phyloP scores from a whole-genome alignment of 2,113 vertebrate genomes.

The Peromyscus californicus region DNA sequence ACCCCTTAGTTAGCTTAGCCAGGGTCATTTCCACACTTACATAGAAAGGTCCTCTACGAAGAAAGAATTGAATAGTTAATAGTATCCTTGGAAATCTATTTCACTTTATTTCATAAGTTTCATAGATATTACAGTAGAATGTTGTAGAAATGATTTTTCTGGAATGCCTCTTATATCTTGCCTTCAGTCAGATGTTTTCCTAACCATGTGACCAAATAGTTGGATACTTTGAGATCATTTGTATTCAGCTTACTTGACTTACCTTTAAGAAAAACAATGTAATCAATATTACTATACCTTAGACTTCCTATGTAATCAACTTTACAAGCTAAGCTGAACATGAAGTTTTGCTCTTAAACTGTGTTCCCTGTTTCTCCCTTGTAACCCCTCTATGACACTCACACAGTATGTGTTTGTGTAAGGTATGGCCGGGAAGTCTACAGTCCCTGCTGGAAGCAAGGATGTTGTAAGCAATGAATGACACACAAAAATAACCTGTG shows the following conservation, averaged over 20 bases:
- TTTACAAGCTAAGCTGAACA: too few relatives aligned
- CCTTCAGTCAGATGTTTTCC: background rate
- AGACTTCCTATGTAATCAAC: background rate
- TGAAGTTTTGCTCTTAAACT: background rate
- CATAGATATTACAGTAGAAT: slow-evolving; percentile 1
- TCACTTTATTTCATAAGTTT: slow-evolving; percentile 9
- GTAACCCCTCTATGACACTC: background rate
- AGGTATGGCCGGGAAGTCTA: background rate
- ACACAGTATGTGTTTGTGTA: background rate
- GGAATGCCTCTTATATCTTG: background rate
- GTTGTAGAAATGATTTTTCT: background rate
- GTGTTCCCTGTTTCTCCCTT: background rate
- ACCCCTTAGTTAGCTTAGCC: slow-evolving; percentile 26
- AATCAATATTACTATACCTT: background rate
- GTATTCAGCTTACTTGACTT: background rate
- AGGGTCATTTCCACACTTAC: background rate
- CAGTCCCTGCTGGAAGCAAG: background rate
- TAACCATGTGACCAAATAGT: background rate
- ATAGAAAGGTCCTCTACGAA: background rate
- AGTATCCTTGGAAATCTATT: background rate
- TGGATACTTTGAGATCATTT: background rate
- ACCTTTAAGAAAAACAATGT: background rate
- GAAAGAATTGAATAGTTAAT: background rate
- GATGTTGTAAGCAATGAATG: background rate
- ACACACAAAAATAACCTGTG: background rate